Evolutionary conservation across 2,797 vertebrate genomes (phyloP), one percentile per base, ranked within the genome.

Genomic region (Poeciliopsis gracilis): DNA sequence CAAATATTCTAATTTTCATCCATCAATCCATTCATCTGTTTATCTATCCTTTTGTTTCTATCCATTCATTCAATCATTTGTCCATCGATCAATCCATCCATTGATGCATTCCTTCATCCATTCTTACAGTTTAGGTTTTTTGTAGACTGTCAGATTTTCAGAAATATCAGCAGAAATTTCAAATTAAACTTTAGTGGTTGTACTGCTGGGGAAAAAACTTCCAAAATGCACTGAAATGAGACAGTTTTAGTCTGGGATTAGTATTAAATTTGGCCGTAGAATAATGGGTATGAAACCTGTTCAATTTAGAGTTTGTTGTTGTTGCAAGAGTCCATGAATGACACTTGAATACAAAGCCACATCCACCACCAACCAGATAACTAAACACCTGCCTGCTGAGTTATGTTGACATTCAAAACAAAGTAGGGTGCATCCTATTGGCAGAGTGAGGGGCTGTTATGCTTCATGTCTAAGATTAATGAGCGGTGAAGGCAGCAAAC

Each of bases 371-470:
- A 77, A 23, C 1, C 6, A 41, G 23, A 45, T 28, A 51, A 51
- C 8, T 23, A 51, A 51, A 15, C 18, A 67, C 63, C 55, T 82
- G 4, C 36, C 79, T 53, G 72, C 43, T 4, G 7, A 73, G 8
- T 70, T 23, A 0, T 41, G 72, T 82, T 82, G 76, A 78, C 38
- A 84, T 9, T 45, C 18, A 70, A 59, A 76, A 72, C 2, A 9
- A 51, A 57, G 30, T 15, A 59, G 4, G n/a, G 57, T 0, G 10
- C 0, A 12, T 59, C 57, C 30, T 15, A 59, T 7, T 33, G 28
- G 59, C 9, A 10, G 33, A 38, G 36, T 28, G n/a, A 18, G 53
- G 25, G 8, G 1, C 43, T 15, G 38, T 11, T 10, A 23, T 16
- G 30, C 6, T 57, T 43, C 12, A 57, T 20, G 72, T 18, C 28